These are phyloP conservation scores for Pherbina coryleti DNA, from an alignment of 2,888 invertebrate genomes.

Conservation along the genomic window DNA sequence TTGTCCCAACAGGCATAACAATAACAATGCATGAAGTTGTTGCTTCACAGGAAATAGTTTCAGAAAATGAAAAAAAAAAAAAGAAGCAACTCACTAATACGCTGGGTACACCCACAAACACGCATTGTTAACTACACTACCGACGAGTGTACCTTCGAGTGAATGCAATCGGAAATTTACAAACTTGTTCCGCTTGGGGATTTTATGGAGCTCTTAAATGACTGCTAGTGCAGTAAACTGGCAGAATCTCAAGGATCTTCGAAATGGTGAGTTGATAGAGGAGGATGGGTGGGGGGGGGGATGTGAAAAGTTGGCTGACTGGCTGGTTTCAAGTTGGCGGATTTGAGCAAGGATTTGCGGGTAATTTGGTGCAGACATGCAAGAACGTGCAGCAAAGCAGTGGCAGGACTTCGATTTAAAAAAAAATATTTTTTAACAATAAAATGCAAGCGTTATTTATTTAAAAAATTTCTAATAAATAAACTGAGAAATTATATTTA, in stretches of 20 bases:
- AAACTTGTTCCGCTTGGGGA: constrained; percentile 12
- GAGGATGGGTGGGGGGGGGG: neutral
- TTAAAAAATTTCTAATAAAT: neutral
- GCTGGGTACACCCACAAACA: neutral
- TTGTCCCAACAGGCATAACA: neutral
- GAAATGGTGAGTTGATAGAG: too few species aligned
- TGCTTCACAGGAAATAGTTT: too few species aligned
- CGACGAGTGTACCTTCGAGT: neutral
- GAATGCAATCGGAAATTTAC: constrained; percentile 28
- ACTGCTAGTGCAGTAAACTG: neutral
- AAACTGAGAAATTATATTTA: neutral
- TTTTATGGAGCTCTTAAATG: constrained; percentile 11
- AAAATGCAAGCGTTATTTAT: neutral
- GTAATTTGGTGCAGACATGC: constrained; percentile 34
- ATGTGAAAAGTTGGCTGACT: neutral
- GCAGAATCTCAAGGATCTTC: neutral
- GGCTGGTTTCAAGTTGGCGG: constrained; percentile 16
- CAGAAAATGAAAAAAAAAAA: too few species aligned
- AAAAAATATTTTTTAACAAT: neutral
- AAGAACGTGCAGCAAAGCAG: neutral
- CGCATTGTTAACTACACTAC: neutral
- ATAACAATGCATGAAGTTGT: too few species aligned
- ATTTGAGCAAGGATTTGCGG: constrained; percentile 31
- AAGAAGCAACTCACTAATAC: neutral
- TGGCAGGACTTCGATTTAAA: neutral